Conservation (phyloP, 2,888 invertebrate species). For the Seira sanloemensis region DNA sequence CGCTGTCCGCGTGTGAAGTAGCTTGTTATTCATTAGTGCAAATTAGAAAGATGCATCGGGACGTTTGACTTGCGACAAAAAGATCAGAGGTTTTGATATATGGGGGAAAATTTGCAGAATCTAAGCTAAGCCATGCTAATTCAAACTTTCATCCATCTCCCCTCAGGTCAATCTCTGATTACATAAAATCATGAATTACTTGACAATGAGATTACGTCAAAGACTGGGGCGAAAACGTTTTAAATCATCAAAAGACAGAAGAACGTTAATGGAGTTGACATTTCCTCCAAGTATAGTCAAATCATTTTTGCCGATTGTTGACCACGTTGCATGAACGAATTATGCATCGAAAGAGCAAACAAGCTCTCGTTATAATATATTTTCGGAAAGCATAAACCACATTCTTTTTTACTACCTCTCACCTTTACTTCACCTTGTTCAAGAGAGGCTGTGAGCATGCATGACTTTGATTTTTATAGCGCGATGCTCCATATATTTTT, state of each 20-base stretch:
- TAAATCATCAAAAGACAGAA: background rate
- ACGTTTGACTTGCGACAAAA: too few relatives aligned
- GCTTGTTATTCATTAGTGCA: background rate
- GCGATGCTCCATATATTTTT: slow-evolving; percentile 11
- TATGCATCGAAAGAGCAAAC: too few relatives aligned
- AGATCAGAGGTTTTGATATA: too few relatives aligned
- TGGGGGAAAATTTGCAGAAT: too few relatives aligned
- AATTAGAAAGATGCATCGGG: background rate
- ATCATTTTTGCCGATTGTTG: too few relatives aligned
- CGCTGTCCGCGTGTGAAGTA: background rate
- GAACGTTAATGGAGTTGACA: background rate
- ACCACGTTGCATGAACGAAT: too few relatives aligned
- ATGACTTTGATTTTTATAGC: background rate
- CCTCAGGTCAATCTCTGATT: too few relatives aligned
- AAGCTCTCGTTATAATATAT: too few relatives aligned
- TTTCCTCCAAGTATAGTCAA: background rate
- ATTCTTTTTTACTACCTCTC: slow-evolving; percentile 22
- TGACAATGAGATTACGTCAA: too few relatives aligned
- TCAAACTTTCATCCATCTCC: background rate
- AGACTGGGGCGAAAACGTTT: background rate
- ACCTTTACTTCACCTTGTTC: background rate
- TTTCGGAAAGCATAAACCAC: slow-evolving; percentile 3
- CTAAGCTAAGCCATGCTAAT: background rate
- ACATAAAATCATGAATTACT: too few relatives aligned
- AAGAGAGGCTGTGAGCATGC: background rate